Evolutionary conservation across 2,888 invertebrate species (phyloP).

Genomic region (Cantharis lateralis): DNA sequence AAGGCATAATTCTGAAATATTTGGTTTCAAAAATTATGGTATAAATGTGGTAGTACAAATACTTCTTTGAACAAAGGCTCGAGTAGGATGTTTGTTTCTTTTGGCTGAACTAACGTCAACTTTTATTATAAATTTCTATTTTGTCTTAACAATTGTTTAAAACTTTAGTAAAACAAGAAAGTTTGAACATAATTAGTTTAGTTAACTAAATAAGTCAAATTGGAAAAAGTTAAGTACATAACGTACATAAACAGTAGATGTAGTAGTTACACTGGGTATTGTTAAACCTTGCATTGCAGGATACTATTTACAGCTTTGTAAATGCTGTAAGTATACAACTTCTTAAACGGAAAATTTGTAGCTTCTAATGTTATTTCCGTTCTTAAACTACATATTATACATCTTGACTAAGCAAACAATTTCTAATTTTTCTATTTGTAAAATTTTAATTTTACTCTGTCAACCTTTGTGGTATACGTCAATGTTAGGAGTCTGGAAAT

Average conservation of each 20-base stretch:
- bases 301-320: neutral
- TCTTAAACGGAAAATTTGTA: neutral
- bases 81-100: neutral
- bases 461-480: too few relatives aligned
- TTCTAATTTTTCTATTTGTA: neutral
- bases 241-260: neutral
- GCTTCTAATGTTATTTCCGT: neutral
- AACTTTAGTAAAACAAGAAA: neutral
- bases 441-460: neutral
- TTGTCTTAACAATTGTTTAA: neutral
- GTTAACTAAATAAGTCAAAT: slow-evolving; percentile 2
- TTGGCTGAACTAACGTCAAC: neutral
- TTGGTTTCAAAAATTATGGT: neutral
- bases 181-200: neutral
- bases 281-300: neutral
- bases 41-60: neutral
- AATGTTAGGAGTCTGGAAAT: too few relatives aligned
- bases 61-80: neutral
- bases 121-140: neutral
- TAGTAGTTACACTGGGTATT: neutral
- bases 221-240: neutral
- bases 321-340: neutral
- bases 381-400: neutral
- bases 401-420: neutral
- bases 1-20: too few relatives aligned